phyloP scores from a whole-genome alignment of 2,888 invertebrate species.

The Lymantria dispar region DNA sequence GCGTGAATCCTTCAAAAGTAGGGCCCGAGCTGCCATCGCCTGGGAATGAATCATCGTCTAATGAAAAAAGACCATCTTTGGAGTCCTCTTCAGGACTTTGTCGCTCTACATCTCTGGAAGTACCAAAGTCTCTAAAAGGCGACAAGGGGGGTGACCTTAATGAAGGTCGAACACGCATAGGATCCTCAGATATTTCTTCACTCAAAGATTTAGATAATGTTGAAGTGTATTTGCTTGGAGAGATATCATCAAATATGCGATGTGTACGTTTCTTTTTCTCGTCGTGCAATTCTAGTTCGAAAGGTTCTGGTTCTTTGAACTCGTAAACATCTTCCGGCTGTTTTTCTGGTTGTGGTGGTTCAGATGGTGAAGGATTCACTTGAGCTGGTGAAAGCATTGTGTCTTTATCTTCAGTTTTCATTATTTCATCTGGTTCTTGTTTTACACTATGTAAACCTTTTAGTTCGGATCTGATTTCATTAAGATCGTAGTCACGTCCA shows the following conservation, averaged over 20 bases:
- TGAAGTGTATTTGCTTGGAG: slow-evolving; percentile 74
- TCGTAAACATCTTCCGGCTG: slow-evolving; percentile 89
- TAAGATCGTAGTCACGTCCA: slow-evolving; percentile 89
- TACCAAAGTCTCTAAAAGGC: slow-evolving; percentile 67
- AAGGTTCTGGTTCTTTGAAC: slow-evolving; percentile 94
- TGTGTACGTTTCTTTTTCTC: slow-evolving; percentile 78
- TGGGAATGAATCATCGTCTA: slow-evolving; percentile 83
- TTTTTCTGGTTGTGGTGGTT: slow-evolving; percentile 57
- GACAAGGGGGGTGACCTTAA: slow-evolving; percentile 71
- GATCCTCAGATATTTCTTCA: slow-evolving; percentile 81
- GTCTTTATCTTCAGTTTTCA: slow-evolving; percentile 62
- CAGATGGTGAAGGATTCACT: slow-evolving; percentile 36
- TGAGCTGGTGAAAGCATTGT: slow-evolving; percentile 24
- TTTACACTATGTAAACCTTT: slow-evolving; percentile 87
- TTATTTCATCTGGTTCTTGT: slow-evolving; percentile 64
- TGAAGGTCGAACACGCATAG: slow-evolving; percentile 53
- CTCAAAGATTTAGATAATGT: slow-evolving; percentile 72
- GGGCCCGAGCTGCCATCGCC: slow-evolving; percentile 78
- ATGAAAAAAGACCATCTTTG: slow-evolving; percentile 82
- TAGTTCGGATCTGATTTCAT: slow-evolving; percentile 91
- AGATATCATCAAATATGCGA: slow-evolving; percentile 77
- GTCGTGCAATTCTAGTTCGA: slow-evolving; percentile 89
- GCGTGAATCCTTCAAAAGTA: slow-evolving; percentile 81
- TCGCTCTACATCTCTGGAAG: slow-evolving; percentile 80
- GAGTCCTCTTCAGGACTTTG: slow-evolving; percentile 85